Evolutionary conservation across 2,797 vertebrate species (phyloP), one percentile per base, ranked within the genome.

Genomic region (Cyprinodon diabolis): DNA sequence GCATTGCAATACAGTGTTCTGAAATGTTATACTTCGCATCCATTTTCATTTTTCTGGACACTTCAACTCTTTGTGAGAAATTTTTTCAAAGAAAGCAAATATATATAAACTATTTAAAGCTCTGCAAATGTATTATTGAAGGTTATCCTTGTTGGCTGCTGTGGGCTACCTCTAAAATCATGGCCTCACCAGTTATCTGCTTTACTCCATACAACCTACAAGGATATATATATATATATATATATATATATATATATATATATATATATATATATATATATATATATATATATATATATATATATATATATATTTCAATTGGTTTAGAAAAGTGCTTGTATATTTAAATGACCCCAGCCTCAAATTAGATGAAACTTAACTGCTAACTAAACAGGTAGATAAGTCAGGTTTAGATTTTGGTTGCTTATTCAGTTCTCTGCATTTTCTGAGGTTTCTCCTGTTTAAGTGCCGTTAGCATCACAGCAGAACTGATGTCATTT

Each of bases 1-100:
- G 86, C 85, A 79, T 89, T 85, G 90, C 91, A 91, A 91, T 90
- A 90, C 85, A 90, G 85, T 88, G 84, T 90, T 86, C 88, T 91
- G 60, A 91, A 80, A 89, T 75, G 80, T 88, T 78, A 81, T 80
- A 86, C 79, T 82, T 81, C 85, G 85, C 71, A 82, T 86, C 68
- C 88, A 81, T 87, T 91, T 87, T 83, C 43, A 74, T 83, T 88
- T 86, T 69, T 77, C 70, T 70, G 86, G 75, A 90, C 82, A 77
- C 77, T 90, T 80, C 84, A 77, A 84, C 86, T 82, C 83, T 72
- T 84, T 68, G 65, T 75, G 45, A 66, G 60, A 78, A 67, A 70
- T 71, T 49, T 85, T 83, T 81, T 72, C 83, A 74, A 83, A 80
- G 55, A 77, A 56, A 74, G 65, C 40, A 54, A 75, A 76, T 79